Evolutionary conservation across 2,797 vertebrate species (phyloP), one percentile per base, ranked within the genome.

Genomic region (Phalanger gymnotis): DNA sequence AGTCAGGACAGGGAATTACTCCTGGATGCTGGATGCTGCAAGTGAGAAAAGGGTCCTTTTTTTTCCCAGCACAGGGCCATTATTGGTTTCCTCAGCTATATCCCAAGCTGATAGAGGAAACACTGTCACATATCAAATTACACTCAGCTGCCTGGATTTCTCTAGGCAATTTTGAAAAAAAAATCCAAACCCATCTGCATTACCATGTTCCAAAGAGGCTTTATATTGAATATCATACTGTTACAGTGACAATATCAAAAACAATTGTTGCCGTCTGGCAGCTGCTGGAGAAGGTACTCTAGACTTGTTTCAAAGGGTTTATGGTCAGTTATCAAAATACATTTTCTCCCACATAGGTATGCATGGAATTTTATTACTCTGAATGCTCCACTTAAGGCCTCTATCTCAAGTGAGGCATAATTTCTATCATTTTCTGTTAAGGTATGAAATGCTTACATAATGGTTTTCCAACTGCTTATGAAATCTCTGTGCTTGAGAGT

Each of bases 131-230:
- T 93, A 92, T 92, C 93, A 94, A 92, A 90, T 61, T 53, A 81
- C 3, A 56, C 22, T 27, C 27, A 28, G 25, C 0, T 14, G 0
- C 94, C 90, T 81, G 11, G 40, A 96, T 95, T 97, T 96, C 81
- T 95, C 52, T 13, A 54, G 94, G 91, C 94, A 93, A 94, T 95
- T 92, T 94, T 95, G 52, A 96, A 90, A 93, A 19, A 81, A 25
- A 90, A 54, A 66, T n/a, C 57, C 34, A 52, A 57, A 57, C 56
- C 56, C 56, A 28, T 56, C 61, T 95, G 55, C 19, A 94, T 25
- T 55, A 11, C 55, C 53, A 31, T 54, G 25, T 93, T 96, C 57
- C 94, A 95, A 94, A 94, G 93, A 95, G 28, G 6, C 11, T 94
- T 54, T 89, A 5, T 7, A n/a, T 9, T 54, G 12, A 54, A n/a